Evolutionary conservation across 1,140 invertebrate genomes (phyloP).

Genomic region (Rhyzopertha dominica): DNA sequence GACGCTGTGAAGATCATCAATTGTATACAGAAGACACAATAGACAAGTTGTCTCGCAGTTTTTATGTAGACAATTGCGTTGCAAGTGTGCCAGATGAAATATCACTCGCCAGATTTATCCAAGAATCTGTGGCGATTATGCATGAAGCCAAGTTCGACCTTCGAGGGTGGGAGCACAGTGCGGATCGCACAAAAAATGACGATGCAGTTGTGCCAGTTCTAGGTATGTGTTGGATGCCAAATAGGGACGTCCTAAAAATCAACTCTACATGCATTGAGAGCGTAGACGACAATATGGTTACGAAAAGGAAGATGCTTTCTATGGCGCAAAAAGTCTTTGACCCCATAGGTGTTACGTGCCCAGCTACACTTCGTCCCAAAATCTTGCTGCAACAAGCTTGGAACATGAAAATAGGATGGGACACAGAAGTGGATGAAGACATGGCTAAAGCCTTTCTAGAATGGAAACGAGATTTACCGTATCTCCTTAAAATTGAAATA

Average conservation of each 20-base stretch:
- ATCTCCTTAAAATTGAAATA: too few species aligned
- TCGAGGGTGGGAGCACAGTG: slow-evolving; percentile 28
- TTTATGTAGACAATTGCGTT: slow-evolving; percentile 37
- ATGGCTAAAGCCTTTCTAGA: neutral
- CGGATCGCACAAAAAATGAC: too few species aligned
- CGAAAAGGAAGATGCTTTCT: slow-evolving; percentile 28
- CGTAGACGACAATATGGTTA: too few species aligned
- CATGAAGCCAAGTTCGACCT: slow-evolving; percentile 27
- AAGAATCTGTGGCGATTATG: slow-evolving; percentile 19
- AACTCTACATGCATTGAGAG: too few species aligned
- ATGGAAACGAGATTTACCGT: too few species aligned
- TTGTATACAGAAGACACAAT: slow-evolving; percentile 3
- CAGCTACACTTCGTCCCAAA: slow-evolving; percentile 20
- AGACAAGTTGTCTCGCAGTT: slow-evolving; percentile 9
- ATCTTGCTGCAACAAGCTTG: slow-evolving; percentile 24
- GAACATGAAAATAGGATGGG: slow-evolving; percentile 21
- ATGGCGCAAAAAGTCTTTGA: slow-evolving; percentile 28
- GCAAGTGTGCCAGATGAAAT: slow-evolving; percentile 18
- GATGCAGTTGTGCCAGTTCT: too few species aligned
- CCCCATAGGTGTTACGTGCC: slow-evolving; percentile 27
- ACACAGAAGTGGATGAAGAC: slow-evolving; percentile 15
- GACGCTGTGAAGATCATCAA: slow-evolving; percentile 3
- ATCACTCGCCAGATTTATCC: slow-evolving; percentile 20
- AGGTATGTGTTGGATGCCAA: too few species aligned
- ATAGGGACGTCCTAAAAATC: too few species aligned